Evolutionary conservation across 2,888 invertebrate genomes (phyloP).

Genomic region (Ophonus ardosiacus): DNA sequence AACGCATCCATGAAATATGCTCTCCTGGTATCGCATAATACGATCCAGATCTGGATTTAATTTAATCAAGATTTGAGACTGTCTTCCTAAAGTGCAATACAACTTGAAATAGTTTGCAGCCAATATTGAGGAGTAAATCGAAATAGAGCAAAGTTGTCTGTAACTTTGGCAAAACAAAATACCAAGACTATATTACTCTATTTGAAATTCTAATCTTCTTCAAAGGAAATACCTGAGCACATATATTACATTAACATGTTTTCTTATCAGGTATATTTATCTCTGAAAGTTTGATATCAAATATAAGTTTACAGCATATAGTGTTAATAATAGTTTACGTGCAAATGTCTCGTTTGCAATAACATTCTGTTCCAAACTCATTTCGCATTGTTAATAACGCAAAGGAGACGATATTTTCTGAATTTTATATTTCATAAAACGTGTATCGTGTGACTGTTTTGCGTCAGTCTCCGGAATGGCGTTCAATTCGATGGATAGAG

Average conservation of each 20-base stretch:
- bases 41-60: neutral
- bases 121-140: constrained; percentile 7
- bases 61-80: constrained; percentile 7
- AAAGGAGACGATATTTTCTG: constrained; percentile 44
- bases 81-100: neutral
- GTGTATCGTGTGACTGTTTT: neutral
- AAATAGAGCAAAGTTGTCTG: constrained; percentile 6
- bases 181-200: constrained; percentile 10
- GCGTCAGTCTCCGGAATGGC: neutral
- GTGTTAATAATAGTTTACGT: constrained; percentile 6
- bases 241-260: constrained; percentile 31
- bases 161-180: constrained; percentile 26
- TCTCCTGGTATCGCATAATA: too few relatives aligned
- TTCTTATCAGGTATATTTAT: constrained; percentile 22
- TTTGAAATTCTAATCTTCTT: constrained; percentile 33
- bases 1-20: too few relatives aligned
- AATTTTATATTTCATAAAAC: constrained; percentile 62
- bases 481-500: constrained; percentile 31
- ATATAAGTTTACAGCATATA: neutral
- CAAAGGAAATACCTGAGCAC: constrained; percentile 28
- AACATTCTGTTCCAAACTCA: constrained; percentile 38
- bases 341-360: constrained; percentile 17
- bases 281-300: constrained; percentile 30
- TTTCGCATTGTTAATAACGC: constrained; percentile 54
- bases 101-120: constrained; percentile 12